A percentile compares a stretch with the other conserved stretches of the same genome.
phyloP scores from a whole-genome alignment of 2,113 vertebrate genomes.

The Pleuronectes platessa region DNA sequence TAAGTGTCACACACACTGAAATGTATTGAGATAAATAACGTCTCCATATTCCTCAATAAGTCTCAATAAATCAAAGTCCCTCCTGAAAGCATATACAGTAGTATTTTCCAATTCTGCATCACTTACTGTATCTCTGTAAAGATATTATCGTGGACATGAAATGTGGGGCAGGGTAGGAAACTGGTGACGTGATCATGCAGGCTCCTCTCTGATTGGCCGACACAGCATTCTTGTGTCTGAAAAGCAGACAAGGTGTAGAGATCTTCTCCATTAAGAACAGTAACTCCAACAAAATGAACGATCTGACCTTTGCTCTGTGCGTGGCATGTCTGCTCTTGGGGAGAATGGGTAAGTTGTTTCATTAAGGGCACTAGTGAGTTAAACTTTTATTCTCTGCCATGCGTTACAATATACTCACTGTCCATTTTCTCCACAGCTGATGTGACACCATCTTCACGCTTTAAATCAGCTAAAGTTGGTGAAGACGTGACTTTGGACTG shows the following conservation, averaged over 20 bases:
- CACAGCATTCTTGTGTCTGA: not conserved
- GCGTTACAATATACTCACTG: not conserved
- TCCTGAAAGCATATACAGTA: too few species aligned
- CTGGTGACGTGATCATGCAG: conserved; percentile 4
- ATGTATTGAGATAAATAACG: too few species aligned
- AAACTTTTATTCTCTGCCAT: not conserved
- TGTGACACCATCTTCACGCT: not conserved
- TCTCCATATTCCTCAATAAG: too few species aligned
- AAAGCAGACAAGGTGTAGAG: conserved; percentile 3
- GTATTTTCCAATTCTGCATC: too few species aligned
- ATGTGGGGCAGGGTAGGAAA: not conserved
- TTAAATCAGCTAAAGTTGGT: conserved; percentile 8
- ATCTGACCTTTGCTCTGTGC: not conserved
- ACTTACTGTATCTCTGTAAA: too few species aligned
- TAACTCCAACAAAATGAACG: conserved; percentile 20
- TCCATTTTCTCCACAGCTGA: conserved; percentile 15
- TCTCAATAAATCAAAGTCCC: too few species aligned
- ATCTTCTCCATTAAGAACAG: not conserved
- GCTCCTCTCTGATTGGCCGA: not conserved
- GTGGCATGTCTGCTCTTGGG: conserved; percentile 15
- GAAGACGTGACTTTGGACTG: conserved; percentile 42
- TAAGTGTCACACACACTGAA: too few species aligned
- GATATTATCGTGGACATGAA: too few species aligned
- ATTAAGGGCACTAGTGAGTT: not conserved
- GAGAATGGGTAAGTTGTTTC: conserved; percentile 15